Conservation (phyloP, 2,888 invertebrate species). For the Ornithoptera priamus region DNA sequence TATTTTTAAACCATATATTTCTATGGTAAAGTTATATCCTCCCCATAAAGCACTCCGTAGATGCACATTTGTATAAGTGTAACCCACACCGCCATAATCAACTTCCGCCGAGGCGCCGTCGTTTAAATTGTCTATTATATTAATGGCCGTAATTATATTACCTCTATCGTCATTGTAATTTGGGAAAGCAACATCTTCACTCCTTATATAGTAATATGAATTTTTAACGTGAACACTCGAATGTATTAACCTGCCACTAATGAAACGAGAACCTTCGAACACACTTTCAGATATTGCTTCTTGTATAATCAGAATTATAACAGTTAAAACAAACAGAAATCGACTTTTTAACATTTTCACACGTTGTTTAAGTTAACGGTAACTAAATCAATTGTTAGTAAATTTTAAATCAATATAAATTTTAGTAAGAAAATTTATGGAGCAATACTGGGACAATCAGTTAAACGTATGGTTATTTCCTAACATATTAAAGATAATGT, state of each 20-base stretch:
- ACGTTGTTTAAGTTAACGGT: neutral
- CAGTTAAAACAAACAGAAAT: neutral
- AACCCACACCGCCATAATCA: slow-evolving; percentile 47
- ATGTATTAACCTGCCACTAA: slow-evolving; percentile 39
- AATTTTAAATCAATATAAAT: neutral
- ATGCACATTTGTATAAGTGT: slow-evolving; percentile 44
- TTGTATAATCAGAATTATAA: slow-evolving; percentile 27
- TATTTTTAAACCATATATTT: slow-evolving; percentile 44
- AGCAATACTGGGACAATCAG: neutral
- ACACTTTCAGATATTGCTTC: slow-evolving; percentile 35
- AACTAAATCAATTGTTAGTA: too few species aligned
- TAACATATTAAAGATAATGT: neutral
- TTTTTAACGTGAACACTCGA: slow-evolving; percentile 41
- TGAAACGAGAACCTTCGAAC: slow-evolving; percentile 35
- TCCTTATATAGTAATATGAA: slow-evolving; percentile 39
- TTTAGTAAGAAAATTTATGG: neutral
- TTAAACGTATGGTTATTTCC: neutral
- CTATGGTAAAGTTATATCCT: slow-evolving; percentile 48
- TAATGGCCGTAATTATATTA: slow-evolving; percentile 42
- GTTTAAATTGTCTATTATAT: slow-evolving; percentile 38
- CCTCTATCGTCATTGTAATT: slow-evolving; percentile 42
- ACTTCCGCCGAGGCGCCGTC: slow-evolving; percentile 42
- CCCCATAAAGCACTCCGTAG: slow-evolving; percentile 45
- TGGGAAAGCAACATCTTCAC: slow-evolving; percentile 44
- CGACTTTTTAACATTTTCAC: neutral